These are phyloP conservation scores for Drosophila truncata DNA, from an alignment of 1,140 invertebrate genomes.

Conservation along the genomic window DNA sequence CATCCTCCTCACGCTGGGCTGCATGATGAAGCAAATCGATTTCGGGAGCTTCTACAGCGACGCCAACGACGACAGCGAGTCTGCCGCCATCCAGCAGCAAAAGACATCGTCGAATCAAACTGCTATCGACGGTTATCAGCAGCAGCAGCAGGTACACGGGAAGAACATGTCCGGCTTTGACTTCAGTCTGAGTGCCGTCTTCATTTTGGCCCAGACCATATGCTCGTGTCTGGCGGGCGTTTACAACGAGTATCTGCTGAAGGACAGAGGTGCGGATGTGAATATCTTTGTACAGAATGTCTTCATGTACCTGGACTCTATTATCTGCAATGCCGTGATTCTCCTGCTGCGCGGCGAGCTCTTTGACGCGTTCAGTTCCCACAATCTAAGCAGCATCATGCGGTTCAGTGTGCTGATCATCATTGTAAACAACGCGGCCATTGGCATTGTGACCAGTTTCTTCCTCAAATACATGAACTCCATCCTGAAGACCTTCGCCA, in stretches of 20 bases:
- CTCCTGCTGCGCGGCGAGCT: constrained; percentile 89
- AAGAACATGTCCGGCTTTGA: constrained; percentile 86
- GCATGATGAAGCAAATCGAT: constrained; percentile 95
- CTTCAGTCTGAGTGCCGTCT: constrained; percentile 90
- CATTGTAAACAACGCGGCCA: constrained; percentile 95
- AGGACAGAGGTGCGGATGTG: constrained; percentile 92
- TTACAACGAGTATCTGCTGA: constrained; percentile 98
- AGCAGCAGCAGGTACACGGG: constrained; percentile 67
- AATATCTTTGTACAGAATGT: constrained; percentile 98
- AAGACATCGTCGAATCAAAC: background rate
- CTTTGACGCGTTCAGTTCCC: constrained; percentile 86
- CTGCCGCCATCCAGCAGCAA: constrained; percentile 50
- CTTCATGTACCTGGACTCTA: constrained; percentile 98
- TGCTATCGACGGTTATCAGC: background rate
- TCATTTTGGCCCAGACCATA: constrained; percentile 93
- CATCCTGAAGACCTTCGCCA: constrained; percentile 98
- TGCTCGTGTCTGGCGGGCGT: constrained; percentile 98
- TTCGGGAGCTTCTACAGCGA: constrained; percentile 86
- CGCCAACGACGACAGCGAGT: constrained; percentile 69
- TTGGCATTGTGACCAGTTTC: constrained; percentile 97
- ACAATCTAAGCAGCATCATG: constrained; percentile 87
- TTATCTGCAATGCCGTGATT: constrained; percentile 93
- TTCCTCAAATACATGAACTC: constrained; percentile 97
- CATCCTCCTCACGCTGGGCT: constrained; percentile 94
- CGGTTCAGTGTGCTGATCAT: constrained; percentile 91